phyloP scores from a whole-genome alignment of 1,140 invertebrate genomes.

The Drosophila varians region DNA sequence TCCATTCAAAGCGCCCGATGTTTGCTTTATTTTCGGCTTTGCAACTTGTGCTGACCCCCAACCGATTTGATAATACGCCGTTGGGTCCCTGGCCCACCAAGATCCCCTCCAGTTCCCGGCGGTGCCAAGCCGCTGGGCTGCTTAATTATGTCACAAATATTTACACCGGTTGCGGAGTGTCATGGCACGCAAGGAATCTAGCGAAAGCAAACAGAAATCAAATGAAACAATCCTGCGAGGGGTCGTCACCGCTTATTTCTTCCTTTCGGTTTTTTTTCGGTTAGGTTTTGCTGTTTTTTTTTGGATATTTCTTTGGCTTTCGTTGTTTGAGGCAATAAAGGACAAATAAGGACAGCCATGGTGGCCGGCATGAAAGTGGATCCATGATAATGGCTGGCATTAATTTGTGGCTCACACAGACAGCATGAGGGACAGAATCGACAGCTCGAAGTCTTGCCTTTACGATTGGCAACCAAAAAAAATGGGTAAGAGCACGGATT shows the following conservation, averaged over 20 bases:
- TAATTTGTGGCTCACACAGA: conserved; percentile 62
- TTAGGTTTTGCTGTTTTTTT: conserved; percentile 15
- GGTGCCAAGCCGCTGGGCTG: conserved; percentile 51
- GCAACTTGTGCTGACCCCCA: conserved; percentile 50
- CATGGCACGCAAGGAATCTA: conserved; percentile 72
- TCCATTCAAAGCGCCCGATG: conserved; percentile 52
- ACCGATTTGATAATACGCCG: conserved; percentile 59
- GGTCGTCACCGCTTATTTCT: neutral
- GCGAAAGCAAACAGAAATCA: conserved; percentile 66
- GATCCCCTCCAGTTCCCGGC: conserved; percentile 16
- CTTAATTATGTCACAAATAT: conserved; percentile 82
- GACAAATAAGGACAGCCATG: conserved; percentile 59
- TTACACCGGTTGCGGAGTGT: conserved; percentile 70
- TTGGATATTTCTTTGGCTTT: conserved; percentile 2
- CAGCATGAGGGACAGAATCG: conserved; percentile 32
- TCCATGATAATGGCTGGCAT: conserved; percentile 70
- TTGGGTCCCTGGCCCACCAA: neutral
- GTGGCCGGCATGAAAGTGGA: conserved; percentile 55
- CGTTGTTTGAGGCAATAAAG: conserved; percentile 58
- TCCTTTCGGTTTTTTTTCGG: conserved; percentile 4
- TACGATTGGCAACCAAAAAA: conserved; percentile 24
- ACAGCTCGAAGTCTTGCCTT: conserved; percentile 3
- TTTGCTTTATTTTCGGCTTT: conserved; percentile 76
- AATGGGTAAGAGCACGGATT: neutral
- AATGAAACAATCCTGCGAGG: conserved; percentile 45